Evolutionary conservation across 2,888 invertebrate species (phyloP), one percentile per base, ranked within the genome.

Genomic region (Dichetophora obliterata): DNA sequence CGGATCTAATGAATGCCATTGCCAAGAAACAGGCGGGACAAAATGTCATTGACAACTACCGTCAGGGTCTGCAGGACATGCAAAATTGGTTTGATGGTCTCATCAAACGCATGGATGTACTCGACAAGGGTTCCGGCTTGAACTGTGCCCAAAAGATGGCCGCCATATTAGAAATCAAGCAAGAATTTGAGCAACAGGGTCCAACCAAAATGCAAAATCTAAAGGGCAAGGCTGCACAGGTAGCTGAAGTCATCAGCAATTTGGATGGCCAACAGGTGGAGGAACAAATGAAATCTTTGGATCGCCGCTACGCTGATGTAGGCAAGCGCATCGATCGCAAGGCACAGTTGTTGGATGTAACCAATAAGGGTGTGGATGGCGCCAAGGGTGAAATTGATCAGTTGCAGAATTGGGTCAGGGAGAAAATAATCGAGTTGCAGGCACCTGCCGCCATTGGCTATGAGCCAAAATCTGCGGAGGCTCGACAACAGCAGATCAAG

Each of bases 231-330:
- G 94, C 94, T 1, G 91, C 92, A 0, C 91, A 93, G 86, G 94
- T 96, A 8, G 93, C 93, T 77, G 94, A 95, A 79, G 93, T 95
- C 34, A 95, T 96, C 14, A 96, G 95, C 87, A 96, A 96, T 87
- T 90, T 96, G 80, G 97, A 97, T 86, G 94, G 95, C 0, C 96
- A 97, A 86, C 96, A 97, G 90, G 94, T 97, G 1, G 96, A 96
- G 86, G 97, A 97, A 87, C 95, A 95, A 92, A 91, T 95, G 87
- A 96, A 95, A 87, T 94, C 95, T 0, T 91, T 95, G 0, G 96
- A 97, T 86, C 92, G 96, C 80, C 92, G 95, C 79, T 94, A 95
- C 85, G 94, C 94, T 80, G 97, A 97, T 84, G 92, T 96, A 0
- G 92, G 93, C 0, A 97, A 96, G 87, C 93, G 96, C 74, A 92